Base-by-base conservation (phyloP, 1,140 invertebrate species). In the Hypsibius dujardini region DNA sequence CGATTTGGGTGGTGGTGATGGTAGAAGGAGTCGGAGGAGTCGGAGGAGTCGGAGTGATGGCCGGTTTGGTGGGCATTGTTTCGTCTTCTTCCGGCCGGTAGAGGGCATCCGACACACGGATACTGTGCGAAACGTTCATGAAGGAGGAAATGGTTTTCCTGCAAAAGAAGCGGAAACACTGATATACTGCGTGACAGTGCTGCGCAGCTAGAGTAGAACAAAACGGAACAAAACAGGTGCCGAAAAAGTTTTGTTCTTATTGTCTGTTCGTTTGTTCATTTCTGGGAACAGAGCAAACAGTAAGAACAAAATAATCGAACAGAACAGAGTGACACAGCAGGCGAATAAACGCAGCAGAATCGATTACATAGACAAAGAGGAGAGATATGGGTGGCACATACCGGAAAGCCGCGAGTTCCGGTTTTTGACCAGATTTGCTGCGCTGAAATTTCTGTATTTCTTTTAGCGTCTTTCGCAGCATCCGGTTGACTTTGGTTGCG, bases 381-480 rank as follows among this genome's bases (percentile, higher is more conserved):
- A n/a, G n/a, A n/a, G n/a, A n/a, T n/a, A n/a, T n/a, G n/a, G n/a
- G n/a, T 56, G n/a, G 50, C 50, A 56, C 7, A 7, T 56, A 56
- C 50, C 50, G 7, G 50, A 56, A 56, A 56, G 7, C 50, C n/a
- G 50, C n/a, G 7, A 56, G n/a, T 56, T 56, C 50, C 50, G 50
- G n/a, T 7, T 56, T 7, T 56, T n/a, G 7, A n/a, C 50, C 7
- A 56, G 50, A n/a, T n/a, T n/a, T n/a, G n/a, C n/a, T 56, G n/a
- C 50, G 50, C n/a, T 56, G 50, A 56, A 56, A 56, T n/a, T 56
- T 56, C n/a, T 56, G 50, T 7, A 56, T 56, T 56, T 56, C 50
- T 56, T 56, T 56, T n/a, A 56, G n/a, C 7, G 50, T 56, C n/a
- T 56, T 56, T n/a, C 50, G 50, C n/a, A 56, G 50, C 50, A 56